A percentile compares a stretch with the other conserved stretches of the same genome.
phyloP scores from a whole-genome alignment of 2,888 invertebrate genomes.

The Latheticus oryzae region DNA sequence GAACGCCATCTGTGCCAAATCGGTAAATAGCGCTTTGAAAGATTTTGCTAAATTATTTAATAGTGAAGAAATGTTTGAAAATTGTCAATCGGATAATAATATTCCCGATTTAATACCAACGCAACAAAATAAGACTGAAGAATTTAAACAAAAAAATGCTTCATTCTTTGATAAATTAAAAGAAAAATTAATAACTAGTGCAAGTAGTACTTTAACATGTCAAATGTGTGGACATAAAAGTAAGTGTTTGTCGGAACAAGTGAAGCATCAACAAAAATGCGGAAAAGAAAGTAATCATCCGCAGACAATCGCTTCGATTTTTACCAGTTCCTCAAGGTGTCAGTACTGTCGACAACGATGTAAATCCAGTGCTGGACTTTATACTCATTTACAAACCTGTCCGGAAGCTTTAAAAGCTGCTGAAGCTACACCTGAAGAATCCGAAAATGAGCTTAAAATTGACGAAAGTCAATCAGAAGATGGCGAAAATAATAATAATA shows the following conservation, averaged over 20 bases:
- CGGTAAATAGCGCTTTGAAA: slow-evolving; percentile 67
- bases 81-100: slow-evolving; percentile 47
- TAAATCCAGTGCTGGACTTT: slow-evolving; percentile 84
- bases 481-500: slow-evolving; percentile 49
- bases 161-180: slow-evolving; percentile 87
- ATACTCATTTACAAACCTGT: slow-evolving; percentile 81
- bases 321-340: slow-evolving; percentile 80
- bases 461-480: slow-evolving; percentile 48
- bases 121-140: slow-evolving; percentile 41
- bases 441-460: slow-evolving; percentile 50
- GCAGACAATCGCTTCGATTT: slow-evolving; percentile 41
- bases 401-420: slow-evolving; percentile 67
- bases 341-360: slow-evolving; percentile 89
- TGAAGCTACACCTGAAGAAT: slow-evolving; percentile 53
- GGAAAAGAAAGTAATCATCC: slow-evolving; percentile 60
- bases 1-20: slow-evolving; percentile 66
- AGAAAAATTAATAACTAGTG: slow-evolving; percentile 76
- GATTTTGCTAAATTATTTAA: slow-evolving; percentile 69
- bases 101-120: slow-evolving; percentile 61
- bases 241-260: slow-evolving; percentile 84
- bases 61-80: slow-evolving; percentile 62
- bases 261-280: slow-evolving; percentile 81
- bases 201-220: slow-evolving; percentile 73
- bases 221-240: slow-evolving; percentile 80
- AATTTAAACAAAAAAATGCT: slow-evolving; percentile 75